phyloP scores from a whole-genome alignment of 2,113 vertebrate species.

The Ictidomys tridecemlineatus region DNA sequence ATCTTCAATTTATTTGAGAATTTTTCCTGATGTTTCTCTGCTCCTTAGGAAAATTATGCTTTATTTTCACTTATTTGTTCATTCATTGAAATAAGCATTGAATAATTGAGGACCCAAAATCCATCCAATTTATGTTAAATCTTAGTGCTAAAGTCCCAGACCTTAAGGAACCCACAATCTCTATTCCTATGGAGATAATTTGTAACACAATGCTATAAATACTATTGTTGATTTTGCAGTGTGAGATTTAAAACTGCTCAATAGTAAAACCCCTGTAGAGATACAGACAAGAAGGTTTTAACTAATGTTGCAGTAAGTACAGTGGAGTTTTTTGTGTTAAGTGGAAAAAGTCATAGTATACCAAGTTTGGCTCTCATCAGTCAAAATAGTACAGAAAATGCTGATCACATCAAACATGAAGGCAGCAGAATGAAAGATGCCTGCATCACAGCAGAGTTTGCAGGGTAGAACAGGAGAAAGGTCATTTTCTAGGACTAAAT shows the following conservation, averaged over 20 bases:
- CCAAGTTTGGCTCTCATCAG: background rate
- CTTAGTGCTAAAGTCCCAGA: background rate
- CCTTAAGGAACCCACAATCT: slow-evolving; percentile 2
- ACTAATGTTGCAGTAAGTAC: slow-evolving; percentile 14
- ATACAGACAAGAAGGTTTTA: slow-evolving; percentile 10
- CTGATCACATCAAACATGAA: background rate
- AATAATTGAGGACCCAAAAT: slow-evolving; percentile 20
- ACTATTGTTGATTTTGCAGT: background rate
- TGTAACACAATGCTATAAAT: slow-evolving; percentile 10
- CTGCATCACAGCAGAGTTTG: background rate
- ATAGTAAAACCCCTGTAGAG: background rate
- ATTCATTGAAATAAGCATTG: background rate
- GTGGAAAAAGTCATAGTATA: slow-evolving; percentile 13
- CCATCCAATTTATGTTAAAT: slow-evolving; percentile 17
- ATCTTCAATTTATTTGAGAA: slow-evolving; percentile 30
- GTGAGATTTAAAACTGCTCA: slow-evolving; percentile 33
- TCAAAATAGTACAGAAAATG: background rate
- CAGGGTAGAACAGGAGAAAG: background rate
- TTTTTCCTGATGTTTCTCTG: slow-evolving; percentile 15
- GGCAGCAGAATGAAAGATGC: background rate
- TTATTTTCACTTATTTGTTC: background rate
- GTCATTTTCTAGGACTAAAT: background rate
- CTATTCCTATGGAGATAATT: slow-evolving; percentile 21
- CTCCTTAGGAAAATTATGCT: slow-evolving; percentile 2
- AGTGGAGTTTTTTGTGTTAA: background rate